These are phyloP conservation scores for Troides helena DNA, from an alignment of 2,888 invertebrate genomes.

Conservation along the genomic window DNA sequence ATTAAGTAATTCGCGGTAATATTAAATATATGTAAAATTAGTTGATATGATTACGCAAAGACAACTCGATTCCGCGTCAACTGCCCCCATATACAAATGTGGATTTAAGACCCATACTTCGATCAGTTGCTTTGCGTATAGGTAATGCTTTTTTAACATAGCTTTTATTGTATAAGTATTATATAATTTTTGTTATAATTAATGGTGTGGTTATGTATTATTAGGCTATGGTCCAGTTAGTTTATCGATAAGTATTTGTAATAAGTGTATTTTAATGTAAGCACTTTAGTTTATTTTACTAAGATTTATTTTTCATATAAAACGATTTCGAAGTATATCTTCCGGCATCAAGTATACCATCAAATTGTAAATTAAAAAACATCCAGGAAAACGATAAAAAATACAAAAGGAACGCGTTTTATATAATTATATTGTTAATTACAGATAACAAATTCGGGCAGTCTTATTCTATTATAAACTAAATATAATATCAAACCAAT, in stretches of 20 bases:
- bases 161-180: constrained; percentile 5
- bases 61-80: background rate
- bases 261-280: constrained; percentile 13
- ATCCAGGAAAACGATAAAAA: background rate
- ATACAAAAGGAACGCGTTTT: constrained; percentile 1
- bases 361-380: background rate
- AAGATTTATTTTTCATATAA: background rate
- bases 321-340: background rate
- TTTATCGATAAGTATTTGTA: constrained; percentile 7
- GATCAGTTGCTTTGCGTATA: constrained; percentile 4
- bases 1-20: background rate
- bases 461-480: constrained; percentile 8
- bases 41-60: constrained; percentile 5
- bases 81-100: background rate
- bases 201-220: constrained; percentile 4
- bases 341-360: background rate
- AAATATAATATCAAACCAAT: constrained; percentile 4
- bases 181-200: constrained; percentile 1
- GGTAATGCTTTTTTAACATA: background rate
- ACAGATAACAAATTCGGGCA: background rate
- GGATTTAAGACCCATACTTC: background rate
- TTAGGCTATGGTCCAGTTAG: constrained; percentile 5
- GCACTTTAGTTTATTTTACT: background rate
- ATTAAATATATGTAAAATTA: constrained; percentile 4
- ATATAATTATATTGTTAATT: background rate